Evolutionary conservation across 1,140 invertebrate genomes (phyloP).

Genomic region (Heterodera carotae): DNA sequence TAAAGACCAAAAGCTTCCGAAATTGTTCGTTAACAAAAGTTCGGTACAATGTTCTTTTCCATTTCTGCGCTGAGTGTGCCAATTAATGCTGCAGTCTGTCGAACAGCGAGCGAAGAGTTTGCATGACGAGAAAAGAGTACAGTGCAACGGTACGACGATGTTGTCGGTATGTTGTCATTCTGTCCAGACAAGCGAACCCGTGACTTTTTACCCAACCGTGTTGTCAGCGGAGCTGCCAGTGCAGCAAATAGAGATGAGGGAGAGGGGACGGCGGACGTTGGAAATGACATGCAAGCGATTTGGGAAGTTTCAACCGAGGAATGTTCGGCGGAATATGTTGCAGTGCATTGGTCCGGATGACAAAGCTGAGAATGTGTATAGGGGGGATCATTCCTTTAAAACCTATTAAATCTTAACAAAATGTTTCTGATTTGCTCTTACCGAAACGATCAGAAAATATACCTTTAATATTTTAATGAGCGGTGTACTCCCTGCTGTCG

Average conservation of each 20-base stretch:
- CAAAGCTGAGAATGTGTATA: conserved; percentile 1
- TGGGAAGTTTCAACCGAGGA: background rate
- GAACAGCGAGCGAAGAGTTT: background rate
- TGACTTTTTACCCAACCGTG: background rate
- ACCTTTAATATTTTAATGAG: too few relatives aligned
- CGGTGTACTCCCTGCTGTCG: too few relatives aligned
- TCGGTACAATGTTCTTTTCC: background rate
- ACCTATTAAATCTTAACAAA: too few relatives aligned
- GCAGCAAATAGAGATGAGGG: background rate
- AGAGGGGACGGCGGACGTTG: background rate
- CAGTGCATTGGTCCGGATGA: background rate
- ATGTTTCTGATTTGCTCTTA: too few relatives aligned
- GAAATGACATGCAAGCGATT: background rate
- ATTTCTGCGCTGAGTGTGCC: background rate
- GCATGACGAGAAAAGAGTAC: background rate
- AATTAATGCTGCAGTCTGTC: background rate
- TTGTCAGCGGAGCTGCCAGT: background rate
- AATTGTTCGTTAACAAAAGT: background rate
- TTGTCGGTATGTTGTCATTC: background rate
- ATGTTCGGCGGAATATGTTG: background rate
- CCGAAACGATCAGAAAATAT: too few relatives aligned
- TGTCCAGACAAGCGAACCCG: background rate
- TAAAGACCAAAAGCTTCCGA: too few relatives aligned
- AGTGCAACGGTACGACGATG: conserved; percentile 2
- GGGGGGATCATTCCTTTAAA: too few relatives aligned